Evolutionary conservation across 2,888 invertebrate species (phyloP).

Genomic region (Micropterix aruncella): DNA sequence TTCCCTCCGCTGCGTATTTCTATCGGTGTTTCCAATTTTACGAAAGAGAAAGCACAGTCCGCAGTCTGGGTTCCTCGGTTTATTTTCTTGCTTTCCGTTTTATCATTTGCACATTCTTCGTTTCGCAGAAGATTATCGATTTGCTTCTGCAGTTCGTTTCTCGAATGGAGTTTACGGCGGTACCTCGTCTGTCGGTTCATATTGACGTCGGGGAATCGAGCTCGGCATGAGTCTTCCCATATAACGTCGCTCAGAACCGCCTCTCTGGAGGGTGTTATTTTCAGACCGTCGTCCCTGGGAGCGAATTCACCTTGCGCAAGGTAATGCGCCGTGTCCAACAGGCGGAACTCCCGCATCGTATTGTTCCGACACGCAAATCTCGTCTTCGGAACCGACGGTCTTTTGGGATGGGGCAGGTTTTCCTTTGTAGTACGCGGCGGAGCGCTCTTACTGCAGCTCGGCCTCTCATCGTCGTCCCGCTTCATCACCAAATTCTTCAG

Average conservation of each 20-base stretch:
- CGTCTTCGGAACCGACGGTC: no score
- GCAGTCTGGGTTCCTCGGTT: neutral
- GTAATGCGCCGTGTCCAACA: slow-evolving; percentile 37
- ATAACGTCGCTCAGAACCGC: slow-evolving; percentile 35
- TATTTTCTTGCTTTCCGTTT: neutral
- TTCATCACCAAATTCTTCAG: no score
- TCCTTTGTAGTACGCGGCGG: no score
- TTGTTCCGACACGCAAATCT: no score
- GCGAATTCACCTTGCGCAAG: slow-evolving; percentile 36
- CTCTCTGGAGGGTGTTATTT: slow-evolving; percentile 32
- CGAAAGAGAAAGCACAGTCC: neutral
- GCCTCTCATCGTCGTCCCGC: no score
- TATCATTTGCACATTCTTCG: no score
- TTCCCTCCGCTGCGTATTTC: neutral
- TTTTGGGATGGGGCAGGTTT: no score
- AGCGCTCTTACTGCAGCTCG: no score
- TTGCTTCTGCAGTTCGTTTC: slow-evolving; percentile 28
- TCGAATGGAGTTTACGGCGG: slow-evolving; percentile 15
- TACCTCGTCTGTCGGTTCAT: slow-evolving; percentile 22
- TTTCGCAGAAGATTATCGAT: slow-evolving; percentile 31
- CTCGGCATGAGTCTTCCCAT: slow-evolving; percentile 35
- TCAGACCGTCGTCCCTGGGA: slow-evolving; percentile 34
- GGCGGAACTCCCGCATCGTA: slow-evolving; percentile 31
- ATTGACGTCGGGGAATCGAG: slow-evolving; percentile 32
- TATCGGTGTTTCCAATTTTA: neutral